A percentile compares a stretch with the other conserved stretches of the same genome.
Evolutionary conservation across 2,888 invertebrate genomes (phyloP).

Genomic region (Melangyna quadrimaculata): DNA sequence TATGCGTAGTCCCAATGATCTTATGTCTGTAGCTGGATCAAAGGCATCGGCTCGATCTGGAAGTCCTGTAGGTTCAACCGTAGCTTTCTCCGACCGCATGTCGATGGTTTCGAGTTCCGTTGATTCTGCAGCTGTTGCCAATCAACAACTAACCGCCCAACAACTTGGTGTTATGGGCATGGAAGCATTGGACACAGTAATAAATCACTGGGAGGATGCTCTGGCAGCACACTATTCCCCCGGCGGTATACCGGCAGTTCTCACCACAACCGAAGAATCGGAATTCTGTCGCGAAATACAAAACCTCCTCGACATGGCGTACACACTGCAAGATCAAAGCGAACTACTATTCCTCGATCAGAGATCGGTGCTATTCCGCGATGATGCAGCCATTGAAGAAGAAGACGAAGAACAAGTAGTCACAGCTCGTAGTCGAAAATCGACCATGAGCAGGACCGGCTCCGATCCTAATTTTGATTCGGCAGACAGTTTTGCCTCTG

Average conservation of each 20-base stretch:
- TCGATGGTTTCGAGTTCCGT: slow-evolving; percentile 87
- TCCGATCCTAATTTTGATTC: slow-evolving; percentile 88
- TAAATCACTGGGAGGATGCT: slow-evolving; percentile 98
- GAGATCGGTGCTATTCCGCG: slow-evolving; percentile 92
- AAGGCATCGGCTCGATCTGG: slow-evolving; percentile 84
- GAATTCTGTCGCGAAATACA: slow-evolving; percentile 92
- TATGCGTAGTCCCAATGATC: slow-evolving; percentile 87
- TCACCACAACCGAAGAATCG: slow-evolving; percentile 92
- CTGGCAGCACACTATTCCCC: slow-evolving; percentile 87
- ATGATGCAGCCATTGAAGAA: slow-evolving; percentile 85
- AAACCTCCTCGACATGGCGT: slow-evolving; percentile 90
- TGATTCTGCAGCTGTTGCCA: slow-evolving; percentile 81
- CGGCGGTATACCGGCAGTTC: slow-evolving; percentile 82
- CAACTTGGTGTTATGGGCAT: slow-evolving; percentile 95
- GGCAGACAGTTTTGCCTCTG: slow-evolving; percentile 97
- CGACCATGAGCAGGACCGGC: slow-evolving; percentile 78
- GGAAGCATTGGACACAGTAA: slow-evolving; percentile 95
- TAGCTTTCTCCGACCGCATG: slow-evolving; percentile 85
- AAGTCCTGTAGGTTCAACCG: slow-evolving; percentile 84
- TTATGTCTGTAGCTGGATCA: slow-evolving; percentile 86
- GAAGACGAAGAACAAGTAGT: slow-evolving; percentile 76
- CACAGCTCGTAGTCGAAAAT: slow-evolving; percentile 75
- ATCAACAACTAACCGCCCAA: slow-evolving; percentile 88
- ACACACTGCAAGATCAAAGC: slow-evolving; percentile 92
- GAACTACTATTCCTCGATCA: slow-evolving; percentile 94